phyloP scores from a whole-genome alignment of 2,113 vertebrate species.

The Hiodon alosoides region DNA sequence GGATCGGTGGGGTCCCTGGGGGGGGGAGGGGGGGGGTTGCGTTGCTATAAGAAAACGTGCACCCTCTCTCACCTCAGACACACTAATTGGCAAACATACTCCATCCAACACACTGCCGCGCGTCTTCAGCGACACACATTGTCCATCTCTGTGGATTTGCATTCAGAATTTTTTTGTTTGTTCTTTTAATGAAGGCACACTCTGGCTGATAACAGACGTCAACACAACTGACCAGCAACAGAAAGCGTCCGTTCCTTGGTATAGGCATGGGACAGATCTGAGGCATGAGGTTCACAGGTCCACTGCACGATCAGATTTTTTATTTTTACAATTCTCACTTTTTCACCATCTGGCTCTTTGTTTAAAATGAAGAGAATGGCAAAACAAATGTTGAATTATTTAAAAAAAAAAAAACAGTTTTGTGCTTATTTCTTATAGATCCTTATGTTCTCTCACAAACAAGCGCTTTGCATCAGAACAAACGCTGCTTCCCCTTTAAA shows the following conservation, averaged over 20 bases:
- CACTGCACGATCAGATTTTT: no score
- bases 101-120: not conserved
- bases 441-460: no score
- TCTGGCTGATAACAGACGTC: not conserved
- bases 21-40: not conserved
- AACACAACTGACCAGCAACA: not conserved
- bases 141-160: not conserved
- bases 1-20: not conserved
- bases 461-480: no score
- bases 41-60: not conserved
- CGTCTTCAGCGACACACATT: not conserved
- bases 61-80: not conserved
- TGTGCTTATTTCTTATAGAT: no score
- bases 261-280: no score
- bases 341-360: no score
- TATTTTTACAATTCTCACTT: no score
- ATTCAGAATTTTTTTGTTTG: not conserved
- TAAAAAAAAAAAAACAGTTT: no score
- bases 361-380: no score
- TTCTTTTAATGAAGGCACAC: not conserved
- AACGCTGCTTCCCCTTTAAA: no score
- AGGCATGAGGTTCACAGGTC: no score
- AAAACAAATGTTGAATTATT: no score
- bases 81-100: slow-evolving; percentile 7
- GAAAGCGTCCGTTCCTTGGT: not conserved